Base-by-base conservation (phyloP, 2,797 vertebrate genomes). In the Discoglossus pictus region DNA sequence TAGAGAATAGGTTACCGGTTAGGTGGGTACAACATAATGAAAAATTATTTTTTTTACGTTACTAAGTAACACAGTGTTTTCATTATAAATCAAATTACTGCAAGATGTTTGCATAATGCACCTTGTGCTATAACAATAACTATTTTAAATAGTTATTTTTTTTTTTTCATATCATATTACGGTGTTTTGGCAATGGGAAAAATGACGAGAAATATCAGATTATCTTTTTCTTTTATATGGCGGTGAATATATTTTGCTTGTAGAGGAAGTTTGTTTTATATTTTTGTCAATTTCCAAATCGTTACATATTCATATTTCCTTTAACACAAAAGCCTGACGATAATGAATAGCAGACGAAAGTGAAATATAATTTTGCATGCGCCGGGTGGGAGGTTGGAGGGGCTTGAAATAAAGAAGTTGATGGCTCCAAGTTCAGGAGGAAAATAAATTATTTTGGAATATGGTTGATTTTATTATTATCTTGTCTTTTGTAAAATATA, bases 291-390 rank as follows among this genome's bases (percentile, higher is more conserved):
- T 67, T 67, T 60, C 54, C 54, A 51, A 42, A 35, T 67, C 36
- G 38, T 39, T 59, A 40, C 47, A 59, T 67, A 59, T 59, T 67
- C 46, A 67, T 42, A 59, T 59, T 42, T 60, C 46, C 56, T 60
- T 36, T 67, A 51, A 25, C 34, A 42, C 44, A 51, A 20, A 48
- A 38, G 53, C 36, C 47, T 52, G 44, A 50, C 47, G 31, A 52
- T 68, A 60, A 68, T 51, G 56, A 56, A 68, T 42, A 65, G 53
- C 61, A 65, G 50, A 52, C 52, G 61, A 43, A 35, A 36, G 54
- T 25, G 40, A n/a, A n/a, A n/a, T n/a, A n/a, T n/a, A 68, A 53
- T 61, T 43, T 46, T 50, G 47, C 31, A 20, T 31, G 58, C 59
- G 55, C n/a, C n/a, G n/a, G n/a, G n/a, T n/a, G n/a, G n/a, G n/a